Evolutionary conservation across 2,888 invertebrate species (phyloP).

Genomic region (Crepidodera aurea): DNA sequence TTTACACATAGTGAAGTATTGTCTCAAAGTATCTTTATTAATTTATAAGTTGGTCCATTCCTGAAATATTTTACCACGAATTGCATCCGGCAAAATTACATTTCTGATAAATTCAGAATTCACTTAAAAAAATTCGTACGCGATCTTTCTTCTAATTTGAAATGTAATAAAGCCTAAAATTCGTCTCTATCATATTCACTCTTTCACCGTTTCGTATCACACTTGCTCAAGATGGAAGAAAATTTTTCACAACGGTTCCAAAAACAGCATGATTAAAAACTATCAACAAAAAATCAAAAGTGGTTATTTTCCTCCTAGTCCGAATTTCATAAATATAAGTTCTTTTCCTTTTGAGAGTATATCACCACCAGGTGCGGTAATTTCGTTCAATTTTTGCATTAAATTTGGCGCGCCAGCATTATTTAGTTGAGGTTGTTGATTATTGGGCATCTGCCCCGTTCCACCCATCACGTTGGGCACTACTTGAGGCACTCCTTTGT

Average conservation of each 20-base stretch:
- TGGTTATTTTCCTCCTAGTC: constrained; percentile 73
- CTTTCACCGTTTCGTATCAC: constrained; percentile 1
- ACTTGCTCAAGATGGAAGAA: constrained; percentile 14
- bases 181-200: neutral
- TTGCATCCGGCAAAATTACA: neutral
- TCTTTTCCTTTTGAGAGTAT: constrained; percentile 93
- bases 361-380: constrained; percentile 88
- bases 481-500: constrained; percentile 66
- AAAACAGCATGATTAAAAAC: constrained; percentile 44
- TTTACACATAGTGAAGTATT: too few relatives aligned
- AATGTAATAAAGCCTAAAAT: neutral
- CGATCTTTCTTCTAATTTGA: neutral
- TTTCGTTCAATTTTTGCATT: constrained; percentile 89
- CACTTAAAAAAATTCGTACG: neutral
- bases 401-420: constrained; percentile 72
- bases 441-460: constrained; percentile 38
- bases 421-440: constrained; percentile 58
- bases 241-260: constrained; percentile 40
- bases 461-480: constrained; percentile 59
- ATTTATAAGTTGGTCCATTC: neutral
- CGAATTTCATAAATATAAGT: constrained; percentile 93
- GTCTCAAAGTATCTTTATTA: neutral
- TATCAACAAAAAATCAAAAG: constrained; percentile 42
- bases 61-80: constrained; percentile 1
- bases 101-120: neutral